Percentiles rank a stretch among this genome's conserved stretches.
phyloP scores from a whole-genome alignment of 2,888 invertebrate genomes.

The Cryptophagus acutangulus region DNA sequence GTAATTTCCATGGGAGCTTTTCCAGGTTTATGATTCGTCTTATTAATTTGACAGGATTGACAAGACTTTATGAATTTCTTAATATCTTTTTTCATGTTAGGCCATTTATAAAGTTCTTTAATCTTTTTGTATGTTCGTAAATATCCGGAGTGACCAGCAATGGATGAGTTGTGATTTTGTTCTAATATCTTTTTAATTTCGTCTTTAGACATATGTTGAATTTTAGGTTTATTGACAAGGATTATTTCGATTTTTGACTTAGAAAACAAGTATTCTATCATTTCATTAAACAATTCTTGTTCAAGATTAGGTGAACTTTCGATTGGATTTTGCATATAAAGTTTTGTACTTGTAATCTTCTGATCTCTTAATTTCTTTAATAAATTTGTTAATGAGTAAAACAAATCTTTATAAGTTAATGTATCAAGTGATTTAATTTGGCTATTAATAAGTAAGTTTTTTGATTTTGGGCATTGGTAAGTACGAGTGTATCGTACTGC shows the following conservation, averaged over 20 bases:
- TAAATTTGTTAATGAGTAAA: constrained; percentile 2
- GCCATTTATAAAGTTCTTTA: constrained; percentile 7
- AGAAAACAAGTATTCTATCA: constrained; percentile 7
- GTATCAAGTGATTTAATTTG: constrained; percentile 6
- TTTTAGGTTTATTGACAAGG: constrained; percentile 4
- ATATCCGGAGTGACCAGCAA: constrained; percentile 12
- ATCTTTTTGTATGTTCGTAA: constrained; percentile 10
- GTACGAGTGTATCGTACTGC: neutral
- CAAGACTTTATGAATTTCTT: constrained; percentile 1
- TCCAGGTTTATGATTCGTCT: constrained; percentile 16
- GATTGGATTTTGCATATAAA: constrained; percentile 17
- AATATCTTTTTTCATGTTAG: constrained; percentile 4
- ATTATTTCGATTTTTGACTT: constrained; percentile 3
- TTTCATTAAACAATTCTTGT: constrained; percentile 8
- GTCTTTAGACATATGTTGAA: constrained; percentile 3
- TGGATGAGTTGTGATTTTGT: constrained; percentile 10
- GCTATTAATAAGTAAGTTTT: neutral
- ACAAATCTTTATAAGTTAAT: neutral
- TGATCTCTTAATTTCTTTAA: constrained; percentile 12
- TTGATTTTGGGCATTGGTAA: constrained; percentile 2
- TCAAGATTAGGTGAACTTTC: constrained; percentile 7
- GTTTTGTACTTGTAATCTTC: too few relatives aligned
- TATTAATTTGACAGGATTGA: constrained; percentile 23
- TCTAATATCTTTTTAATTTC: constrained; percentile 12
- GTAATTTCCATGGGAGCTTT: constrained; percentile 34